Evolutionary conservation across 2,888 invertebrate genomes (phyloP).

Genomic region (Penaeus monodon): DNA sequence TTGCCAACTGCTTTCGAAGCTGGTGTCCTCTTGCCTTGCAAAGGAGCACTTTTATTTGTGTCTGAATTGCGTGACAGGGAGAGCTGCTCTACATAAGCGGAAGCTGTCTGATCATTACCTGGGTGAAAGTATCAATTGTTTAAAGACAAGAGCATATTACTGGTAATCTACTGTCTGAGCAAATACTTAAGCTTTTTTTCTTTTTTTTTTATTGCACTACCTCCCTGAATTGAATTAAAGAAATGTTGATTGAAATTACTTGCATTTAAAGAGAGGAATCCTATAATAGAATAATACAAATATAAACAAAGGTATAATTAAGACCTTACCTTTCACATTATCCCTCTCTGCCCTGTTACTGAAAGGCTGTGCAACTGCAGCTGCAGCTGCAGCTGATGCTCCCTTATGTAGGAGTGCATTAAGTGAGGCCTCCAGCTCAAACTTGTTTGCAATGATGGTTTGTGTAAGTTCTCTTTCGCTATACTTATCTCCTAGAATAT

Average conservation of each 20-base stretch:
- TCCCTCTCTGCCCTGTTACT: not conserved
- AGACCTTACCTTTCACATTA: not conserved
- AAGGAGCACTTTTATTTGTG: too few relatives aligned
- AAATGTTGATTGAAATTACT: too few relatives aligned
- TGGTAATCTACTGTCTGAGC: too few relatives aligned
- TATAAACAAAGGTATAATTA: too few relatives aligned
- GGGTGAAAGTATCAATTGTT: conserved; percentile 12
- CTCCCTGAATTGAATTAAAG: too few relatives aligned
- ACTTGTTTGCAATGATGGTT: conserved; percentile 81
- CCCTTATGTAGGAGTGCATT: conserved; percentile 77
- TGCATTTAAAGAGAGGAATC: too few relatives aligned
- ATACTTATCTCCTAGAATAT: conserved; percentile 50
- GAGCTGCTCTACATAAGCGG: conserved; percentile 24
- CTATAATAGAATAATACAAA: too few relatives aligned
- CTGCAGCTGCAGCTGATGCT: conserved; percentile 64
- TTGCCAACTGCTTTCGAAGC: too few relatives aligned
- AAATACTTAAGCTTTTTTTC: too few relatives aligned
- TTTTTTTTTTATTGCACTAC: too few relatives aligned
- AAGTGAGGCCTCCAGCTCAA: conserved; percentile 80
- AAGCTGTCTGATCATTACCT: not conserved
- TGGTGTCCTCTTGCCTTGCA: too few relatives aligned
- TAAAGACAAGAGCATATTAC: too few relatives aligned
- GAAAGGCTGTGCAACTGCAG: conserved; percentile 67
- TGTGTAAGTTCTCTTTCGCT: conserved; percentile 47
- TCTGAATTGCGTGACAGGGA: not conserved